Conservation (phyloP, 2,797 vertebrate genomes). For the Emydoidea blandingii region DNA sequence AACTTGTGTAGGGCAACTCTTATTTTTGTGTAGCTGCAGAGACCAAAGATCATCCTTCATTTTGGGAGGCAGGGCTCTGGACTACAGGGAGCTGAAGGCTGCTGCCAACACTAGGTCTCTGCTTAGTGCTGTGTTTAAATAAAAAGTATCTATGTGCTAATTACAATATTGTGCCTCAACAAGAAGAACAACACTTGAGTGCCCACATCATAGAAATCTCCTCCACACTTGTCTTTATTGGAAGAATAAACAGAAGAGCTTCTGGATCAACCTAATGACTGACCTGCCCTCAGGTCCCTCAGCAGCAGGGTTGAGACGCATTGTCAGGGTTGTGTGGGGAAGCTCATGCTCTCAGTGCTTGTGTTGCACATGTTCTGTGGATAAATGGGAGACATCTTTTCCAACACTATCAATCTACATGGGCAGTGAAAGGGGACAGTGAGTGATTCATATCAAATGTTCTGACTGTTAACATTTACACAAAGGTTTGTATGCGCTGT, state of each 20-base stretch:
- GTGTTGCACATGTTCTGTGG: not conserved
- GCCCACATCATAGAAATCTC: not conserved
- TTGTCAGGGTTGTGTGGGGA: not conserved
- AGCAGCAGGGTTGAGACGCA: rapidly evolving
- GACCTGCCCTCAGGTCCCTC: rapidly evolving
- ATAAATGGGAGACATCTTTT: not conserved
- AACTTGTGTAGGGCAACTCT: not conserved
- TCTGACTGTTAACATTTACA: constrained; percentile 26
- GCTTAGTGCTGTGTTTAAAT: not conserved
- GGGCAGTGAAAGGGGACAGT: not conserved
- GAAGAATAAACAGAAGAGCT: not conserved
- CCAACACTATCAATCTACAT: too few relatives aligned
- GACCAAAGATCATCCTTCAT: not conserved
- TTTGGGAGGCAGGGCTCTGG: not conserved
- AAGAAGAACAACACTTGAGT: not conserved
- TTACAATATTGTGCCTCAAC: not conserved
- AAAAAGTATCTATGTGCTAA: not conserved
- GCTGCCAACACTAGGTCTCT: not conserved
- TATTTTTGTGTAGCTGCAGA: not conserved
- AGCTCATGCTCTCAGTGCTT: not conserved
- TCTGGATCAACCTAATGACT: not conserved
- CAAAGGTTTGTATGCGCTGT: not conserved
- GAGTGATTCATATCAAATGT: constrained; percentile 16
- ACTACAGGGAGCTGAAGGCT: not conserved
- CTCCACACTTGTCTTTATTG: not conserved